These are phyloP conservation scores for Nannoperca australis DNA, from an alignment of 2,797 vertebrate genomes.

Conservation along the genomic window DNA sequence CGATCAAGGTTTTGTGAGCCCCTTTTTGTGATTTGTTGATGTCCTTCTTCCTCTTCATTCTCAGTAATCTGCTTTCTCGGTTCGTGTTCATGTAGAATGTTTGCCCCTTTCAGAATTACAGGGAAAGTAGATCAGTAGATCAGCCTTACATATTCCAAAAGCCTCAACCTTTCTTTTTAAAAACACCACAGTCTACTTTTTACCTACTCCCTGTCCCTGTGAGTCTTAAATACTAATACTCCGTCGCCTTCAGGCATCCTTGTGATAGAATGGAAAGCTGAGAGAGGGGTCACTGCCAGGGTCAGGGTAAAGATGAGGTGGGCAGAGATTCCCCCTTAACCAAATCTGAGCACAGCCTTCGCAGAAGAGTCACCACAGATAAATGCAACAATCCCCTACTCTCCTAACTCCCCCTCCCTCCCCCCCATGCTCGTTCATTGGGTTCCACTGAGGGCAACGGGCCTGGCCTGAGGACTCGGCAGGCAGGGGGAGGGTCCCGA, in stretches of 20 bases:
- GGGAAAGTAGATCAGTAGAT: conserved; percentile 58
- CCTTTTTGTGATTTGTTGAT: conserved; percentile 45
- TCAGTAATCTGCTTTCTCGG: conserved; percentile 47
- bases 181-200: conserved; percentile 55
- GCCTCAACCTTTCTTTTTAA: conserved; percentile 33
- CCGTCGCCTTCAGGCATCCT: conserved; percentile 67
- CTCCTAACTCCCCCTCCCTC: conserved; percentile 15
- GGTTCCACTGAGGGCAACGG: conserved; percentile 56
- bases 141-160: conserved; percentile 40
- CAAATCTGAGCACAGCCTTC: conserved; percentile 65
- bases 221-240: conserved; percentile 57
- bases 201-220: conserved; percentile 60
- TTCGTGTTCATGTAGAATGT: conserved; percentile 33
- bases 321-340: conserved; percentile 76
- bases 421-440: conserved; percentile 23
- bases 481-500: conserved; percentile 79
- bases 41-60: conserved; percentile 49
- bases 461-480: conserved; percentile 81
- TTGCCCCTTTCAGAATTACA: conserved; percentile 54
- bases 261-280: conserved; percentile 68
- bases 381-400: conserved; percentile 52
- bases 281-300: conserved; percentile 74
- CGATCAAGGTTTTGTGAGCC: conserved; percentile 46
- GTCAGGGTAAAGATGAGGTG: conserved; percentile 78
- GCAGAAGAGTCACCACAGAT: conserved; percentile 64